Percentiles rank a stretch among this genome's conserved stretches.
These are phyloP conservation scores for Ciconia nigra DNA, from an alignment of 2,797 vertebrate species.

Conservation along the genomic window DNA sequence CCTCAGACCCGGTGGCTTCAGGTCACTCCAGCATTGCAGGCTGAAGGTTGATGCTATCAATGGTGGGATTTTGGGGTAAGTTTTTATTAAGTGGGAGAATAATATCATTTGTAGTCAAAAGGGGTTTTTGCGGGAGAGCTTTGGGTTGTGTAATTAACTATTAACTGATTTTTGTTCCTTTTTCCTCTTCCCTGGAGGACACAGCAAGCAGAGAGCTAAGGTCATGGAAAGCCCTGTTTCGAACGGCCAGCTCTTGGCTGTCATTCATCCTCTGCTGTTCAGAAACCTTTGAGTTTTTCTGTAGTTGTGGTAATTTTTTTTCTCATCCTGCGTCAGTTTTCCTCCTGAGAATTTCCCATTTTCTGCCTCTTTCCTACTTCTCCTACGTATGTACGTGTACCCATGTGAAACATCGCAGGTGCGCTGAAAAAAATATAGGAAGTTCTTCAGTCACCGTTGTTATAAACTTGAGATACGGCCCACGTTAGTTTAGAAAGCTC, in stretches of 20 bases:
- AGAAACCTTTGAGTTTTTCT: not conserved
- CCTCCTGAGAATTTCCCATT: not conserved
- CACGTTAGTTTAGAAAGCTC: not conserved
- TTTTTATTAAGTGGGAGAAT: constrained; percentile 21
- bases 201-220: not conserved
- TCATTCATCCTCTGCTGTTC: not conserved
- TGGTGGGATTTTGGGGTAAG: not conserved
- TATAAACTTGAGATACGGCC: rapidly evolving
- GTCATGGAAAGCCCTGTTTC: not conserved
- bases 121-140: not conserved
- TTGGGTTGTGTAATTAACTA: not conserved
- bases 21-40: not conserved
- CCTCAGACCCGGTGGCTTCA: not conserved
- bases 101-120: not conserved
- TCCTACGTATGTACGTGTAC: rapidly evolving
- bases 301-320: not conserved
- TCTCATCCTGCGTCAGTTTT: not conserved
- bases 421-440: not conserved
- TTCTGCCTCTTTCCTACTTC: not conserved
- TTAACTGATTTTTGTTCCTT: not conserved
- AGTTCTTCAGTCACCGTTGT: rapidly evolving
- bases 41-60: not conserved
- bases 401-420: not conserved
- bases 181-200: not conserved
- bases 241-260: not conserved